Evolutionary conservation across 1,140 invertebrate genomes (phyloP).

Genomic region (Asobara japonica): DNA sequence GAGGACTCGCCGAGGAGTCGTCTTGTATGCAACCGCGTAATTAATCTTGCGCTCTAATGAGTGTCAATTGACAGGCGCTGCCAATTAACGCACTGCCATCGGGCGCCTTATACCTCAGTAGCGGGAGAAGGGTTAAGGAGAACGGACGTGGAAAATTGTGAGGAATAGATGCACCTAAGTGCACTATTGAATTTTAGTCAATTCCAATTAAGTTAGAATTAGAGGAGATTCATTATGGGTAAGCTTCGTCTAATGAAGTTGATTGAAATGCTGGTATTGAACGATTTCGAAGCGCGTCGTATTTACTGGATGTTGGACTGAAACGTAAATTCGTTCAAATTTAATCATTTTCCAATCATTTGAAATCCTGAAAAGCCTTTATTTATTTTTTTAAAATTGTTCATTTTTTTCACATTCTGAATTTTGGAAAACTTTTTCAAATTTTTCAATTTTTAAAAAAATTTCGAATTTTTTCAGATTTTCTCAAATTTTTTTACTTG

Average conservation of each 20-base stretch:
- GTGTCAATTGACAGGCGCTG: conserved; percentile 61
- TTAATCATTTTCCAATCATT: too few relatives aligned
- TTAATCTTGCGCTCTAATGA: conserved; percentile 63
- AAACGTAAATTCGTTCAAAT: too few relatives aligned
- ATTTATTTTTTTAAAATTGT: too few relatives aligned
- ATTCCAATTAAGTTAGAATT: conserved; percentile 5
- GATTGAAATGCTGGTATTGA: neutral
- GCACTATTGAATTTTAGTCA: neutral
- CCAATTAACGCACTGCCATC: conserved; percentile 56
- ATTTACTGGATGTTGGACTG: too few relatives aligned
- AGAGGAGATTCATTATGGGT: neutral
- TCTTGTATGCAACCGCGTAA: conserved; percentile 44
- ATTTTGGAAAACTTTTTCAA: too few relatives aligned
- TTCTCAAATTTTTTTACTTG: too few relatives aligned
- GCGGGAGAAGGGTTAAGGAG: conserved; percentile 13
- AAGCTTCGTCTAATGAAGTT: neutral
- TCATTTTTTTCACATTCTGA: too few relatives aligned
- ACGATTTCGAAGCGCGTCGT: neutral
- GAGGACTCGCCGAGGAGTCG: conserved; percentile 39
- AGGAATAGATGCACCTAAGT: neutral
- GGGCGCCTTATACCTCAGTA: conserved; percentile 29
- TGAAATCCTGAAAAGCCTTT: too few relatives aligned
- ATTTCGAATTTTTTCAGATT: too few relatives aligned
- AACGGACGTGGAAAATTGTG: neutral
- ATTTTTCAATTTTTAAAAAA: too few relatives aligned